Base-by-base conservation (phyloP, 2,888 invertebrate species). In the Miltochrista miniata region DNA sequence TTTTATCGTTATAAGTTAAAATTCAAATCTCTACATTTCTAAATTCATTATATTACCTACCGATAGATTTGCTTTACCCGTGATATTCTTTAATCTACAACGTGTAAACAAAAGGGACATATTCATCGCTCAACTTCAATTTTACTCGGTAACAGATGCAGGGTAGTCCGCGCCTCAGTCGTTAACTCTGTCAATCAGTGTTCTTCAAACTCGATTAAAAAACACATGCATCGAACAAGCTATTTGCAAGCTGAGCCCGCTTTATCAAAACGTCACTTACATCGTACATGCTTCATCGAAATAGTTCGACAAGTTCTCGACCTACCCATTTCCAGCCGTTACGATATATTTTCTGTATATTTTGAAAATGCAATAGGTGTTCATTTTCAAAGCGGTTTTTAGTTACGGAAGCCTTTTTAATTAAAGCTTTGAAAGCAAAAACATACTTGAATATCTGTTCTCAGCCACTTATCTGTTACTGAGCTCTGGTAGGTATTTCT, bases 231-330 rank as follows among this genome's bases (percentile, higher is more conserved):
- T 12, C 3, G 39, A 49, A 59, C 59, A 52, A 54, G 53, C 68
- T 52, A 45, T 55, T 64, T 51, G 54, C 42, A 33, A 45, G 46
- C 54, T 56, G 50, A 65, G 58, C 46, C 54, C 68, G 42, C 60
- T 72, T 68, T 48, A 63, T 71, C 68, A 71, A 70, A 66, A 68
- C 61, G 68, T 71, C 71, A 61, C 54, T 51, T 52, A 58, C 64
- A 69, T 41, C 37, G 31, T 59, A 56, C 50, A 59, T 55, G 58
- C 54, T 56, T 57, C 58, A 62, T 60, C 44, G 47, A 45, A 53
- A 53, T 58, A 63, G 62, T 61, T 61, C 35, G 47, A 57, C 24
- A 59, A 62, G 45, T 68, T 47, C 31, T 42, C 45, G 35, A 60
- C 54, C 56, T 60, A 71, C 66, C 64, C 55, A 63, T 68, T 70